Base-by-base conservation (phyloP, 2,797 vertebrate genomes). In the Hoplostethus mediterraneus region DNA sequence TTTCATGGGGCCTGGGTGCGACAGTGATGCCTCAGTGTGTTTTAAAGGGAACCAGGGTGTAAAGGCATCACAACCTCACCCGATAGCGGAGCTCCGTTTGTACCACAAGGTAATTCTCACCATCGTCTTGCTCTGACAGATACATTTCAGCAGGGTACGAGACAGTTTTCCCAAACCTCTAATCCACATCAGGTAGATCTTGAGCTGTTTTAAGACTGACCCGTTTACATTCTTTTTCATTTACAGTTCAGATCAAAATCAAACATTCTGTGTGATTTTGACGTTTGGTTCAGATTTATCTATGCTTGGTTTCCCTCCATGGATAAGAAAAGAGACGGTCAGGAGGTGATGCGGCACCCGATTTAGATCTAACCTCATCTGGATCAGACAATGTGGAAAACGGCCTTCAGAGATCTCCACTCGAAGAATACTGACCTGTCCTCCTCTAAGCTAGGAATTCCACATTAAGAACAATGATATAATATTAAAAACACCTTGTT, bases 41-140 rank as follows among this genome's bases (percentile, higher is more conserved):
- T 87, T 94, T 93, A 94, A 94, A 94, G 93, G 93, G 92, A 93
- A 89, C 62, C 44, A 57, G 76, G 84, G 83, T 77, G 3, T 59
- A 13, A 84, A 82, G 77, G 77, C 75, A 6, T 70, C 11, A 58
- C 30, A 63, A 69, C 77, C 81, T 36, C 74, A 83, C 78, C 73
- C 82, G 57, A 63, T 71, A 30, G 73, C 4, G 77, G 81, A 88
- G 83, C 73, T 89, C 86, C 80, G 79, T 57, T 75, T 64, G 48
- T 44, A 72, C 60, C 70, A 28, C 52, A 64, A 69, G 72, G 11
- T 56, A 40, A 55, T 0, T 52, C 61, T 53, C 33, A 13, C 3
- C 77, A 21, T 21, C 33, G 63, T 25, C 61, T 31, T 59, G 14
- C 77, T 71, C 58, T 0, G 9, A 58, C 21, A 5, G 31, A 45